Base-by-base conservation (phyloP, 53 echinoderm and acorn worm species). In the Pentamera pediparva region DNA sequence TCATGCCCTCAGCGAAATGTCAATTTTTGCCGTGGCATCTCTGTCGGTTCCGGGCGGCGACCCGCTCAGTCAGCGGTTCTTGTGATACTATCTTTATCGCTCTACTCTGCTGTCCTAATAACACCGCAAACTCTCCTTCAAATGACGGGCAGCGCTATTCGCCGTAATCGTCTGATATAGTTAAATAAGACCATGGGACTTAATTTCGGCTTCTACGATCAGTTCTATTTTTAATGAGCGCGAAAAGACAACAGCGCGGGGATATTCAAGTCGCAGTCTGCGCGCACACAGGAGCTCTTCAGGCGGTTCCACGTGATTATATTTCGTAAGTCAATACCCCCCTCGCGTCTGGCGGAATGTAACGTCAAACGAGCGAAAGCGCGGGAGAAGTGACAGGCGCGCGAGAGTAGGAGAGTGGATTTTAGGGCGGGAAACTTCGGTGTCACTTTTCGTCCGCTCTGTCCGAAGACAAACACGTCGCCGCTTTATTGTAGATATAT, bases 381-480 rank as follows among this genome's bases (percentile, higher is more conserved):
- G 67, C 73, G 55, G 73, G 52, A 72, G n/a, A 72, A 72, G 73
- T 72, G 73, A 72, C 73, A 72, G 73, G 73, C 73, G 55, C n/a
- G n/a, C 73, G 73, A 72, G 52, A 45, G 67, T 52, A 72, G 36
- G 35, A 72, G 55, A 72, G 73, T 53, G 73, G 73, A 72, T 72
- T 54, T 72, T 72, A 53, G 73, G 73, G 73, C 73, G 73, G 73
- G 73, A 72, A 72, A 49, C 52, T n/a, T 72, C 34, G 73, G 73
- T 72, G 73, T 72, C 73, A 72, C 35, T 54, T 72, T 72, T 72
- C 73, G 54, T 51, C 52, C 73, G 73, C 54, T 72, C 36, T 54
- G 33, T 72, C 27, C 73, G 54, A 53, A n/a, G n/a, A n/a, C 51
- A 54, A 54, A 54, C 51, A 54, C 73, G 54, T 67, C 67, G 37